Percentiles rank a stretch among this genome's conserved stretches.
Evolutionary conservation across 2,113 vertebrate genomes (phyloP).

Genomic region (Hemichromis elongatus): DNA sequence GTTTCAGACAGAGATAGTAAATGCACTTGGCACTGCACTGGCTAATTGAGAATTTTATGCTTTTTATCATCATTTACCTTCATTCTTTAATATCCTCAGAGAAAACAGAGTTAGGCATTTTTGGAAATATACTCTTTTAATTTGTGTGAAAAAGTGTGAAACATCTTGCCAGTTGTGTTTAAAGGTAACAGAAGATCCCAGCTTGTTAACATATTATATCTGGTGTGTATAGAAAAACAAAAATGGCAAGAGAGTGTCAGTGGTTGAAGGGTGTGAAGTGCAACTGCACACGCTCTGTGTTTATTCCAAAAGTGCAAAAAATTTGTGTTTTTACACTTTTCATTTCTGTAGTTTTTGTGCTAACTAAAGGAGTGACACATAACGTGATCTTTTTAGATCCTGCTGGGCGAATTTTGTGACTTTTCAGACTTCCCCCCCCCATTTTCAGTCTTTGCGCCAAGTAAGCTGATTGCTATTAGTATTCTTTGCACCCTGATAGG

Average conservation of each 20-base stretch:
- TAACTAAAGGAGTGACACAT: background rate
- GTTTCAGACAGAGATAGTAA: slow-evolving; percentile 10
- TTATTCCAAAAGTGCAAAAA: background rate
- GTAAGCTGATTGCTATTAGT: background rate
- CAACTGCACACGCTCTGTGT: background rate
- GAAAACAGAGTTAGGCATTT: background rate
- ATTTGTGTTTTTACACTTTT: background rate
- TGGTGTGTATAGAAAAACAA: background rate
- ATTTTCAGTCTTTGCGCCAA: background rate
- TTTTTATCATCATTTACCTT: background rate
- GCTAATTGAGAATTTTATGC: slow-evolving; percentile 8
- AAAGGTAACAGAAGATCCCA: background rate
- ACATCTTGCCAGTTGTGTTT: background rate
- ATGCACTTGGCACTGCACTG: background rate
- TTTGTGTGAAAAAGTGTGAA: background rate
- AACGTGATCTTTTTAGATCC: background rate
- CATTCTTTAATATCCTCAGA: background rate
- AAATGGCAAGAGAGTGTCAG: background rate
- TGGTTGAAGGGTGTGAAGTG: background rate
- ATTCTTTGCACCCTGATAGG: background rate
- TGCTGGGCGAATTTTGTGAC: background rate
- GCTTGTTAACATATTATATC: background rate
- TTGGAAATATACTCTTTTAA: background rate
- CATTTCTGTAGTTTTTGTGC: background rate
- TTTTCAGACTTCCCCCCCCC: background rate